Base-by-base conservation (phyloP, 2,113 vertebrate species). In the Scomber colias region DNA sequence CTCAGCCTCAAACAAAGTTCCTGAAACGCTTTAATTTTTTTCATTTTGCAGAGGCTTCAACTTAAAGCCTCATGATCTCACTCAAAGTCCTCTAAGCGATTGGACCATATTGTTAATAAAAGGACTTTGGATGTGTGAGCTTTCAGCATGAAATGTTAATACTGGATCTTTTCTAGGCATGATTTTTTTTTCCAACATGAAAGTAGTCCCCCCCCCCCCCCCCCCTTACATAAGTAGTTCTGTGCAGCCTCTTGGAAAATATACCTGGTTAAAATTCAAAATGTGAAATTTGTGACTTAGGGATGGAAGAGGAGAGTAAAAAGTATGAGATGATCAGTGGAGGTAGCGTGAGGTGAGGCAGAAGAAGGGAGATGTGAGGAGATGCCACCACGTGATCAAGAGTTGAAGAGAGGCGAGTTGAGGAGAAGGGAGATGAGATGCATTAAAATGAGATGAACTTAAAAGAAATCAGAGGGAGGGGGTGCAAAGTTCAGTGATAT, bases 371-470 rank as follows among this genome's bases (percentile, higher is more conserved):
- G 46, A 3, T 0, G 11, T 13, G 44, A 71, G 46, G 54, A 61
- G 74, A 65, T n/a, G 61, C 7, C 44, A 5, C 35, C 13, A n/a
- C 55, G 55, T 62, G 70, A 82, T 35, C 6, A 51, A 66, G 54
- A 63, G 63, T 57, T 27, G 61, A 13, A 45, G 59, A 45, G 56
- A 50, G 40, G 24, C 6, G 56, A 30, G 56, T 35, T 40, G 48
- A 62, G 27, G 44, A 55, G 59, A 57, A 2, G 3, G 6, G 45
- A 64, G 66, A 83, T 45, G 49, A 63, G 64, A 66, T 24, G 16
- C 45, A 63, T 82, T 72, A 78, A 82, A 84, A 61, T 72, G 31
- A 71, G 78, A 75, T 77, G 12, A 71, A 72, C 15, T 56, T 61
- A 1, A 48, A 12, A 51, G 50, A 30, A 19, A 13, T 4, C 3